These are phyloP conservation scores for Tanypteryx hageni DNA, from an alignment of 2,888 invertebrate species.

Conservation along the genomic window DNA sequence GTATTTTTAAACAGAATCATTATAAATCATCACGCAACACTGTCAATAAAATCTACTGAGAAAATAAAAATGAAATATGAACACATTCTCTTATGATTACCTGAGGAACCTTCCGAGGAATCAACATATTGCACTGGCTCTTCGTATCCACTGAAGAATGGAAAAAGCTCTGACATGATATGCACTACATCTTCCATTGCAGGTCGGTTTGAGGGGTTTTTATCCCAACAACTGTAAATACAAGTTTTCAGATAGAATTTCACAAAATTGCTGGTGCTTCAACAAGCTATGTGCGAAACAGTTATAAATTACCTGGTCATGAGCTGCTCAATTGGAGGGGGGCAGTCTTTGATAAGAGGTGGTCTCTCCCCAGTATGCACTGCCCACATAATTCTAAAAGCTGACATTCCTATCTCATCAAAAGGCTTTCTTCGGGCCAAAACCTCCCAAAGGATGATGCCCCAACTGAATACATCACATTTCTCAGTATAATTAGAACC, in stretches of 20 bases:
- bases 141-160: constrained; percentile 87
- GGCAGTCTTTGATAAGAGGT: constrained; percentile 90
- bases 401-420: constrained; percentile 88
- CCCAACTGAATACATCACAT: constrained; percentile 99
- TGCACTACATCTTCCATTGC: constrained; percentile 92
- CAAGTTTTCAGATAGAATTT: not conserved
- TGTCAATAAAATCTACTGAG: not conserved
- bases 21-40: not conserved
- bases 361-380: constrained; percentile 95
- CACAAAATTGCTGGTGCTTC: too few relatives aligned
- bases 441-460: constrained; percentile 97
- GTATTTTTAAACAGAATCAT: too few relatives aligned
- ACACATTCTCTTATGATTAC: not conserved
- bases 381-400: constrained; percentile 96
- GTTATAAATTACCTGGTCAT: constrained; percentile 84
- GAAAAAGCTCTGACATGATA: constrained; percentile 85
- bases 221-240: constrained; percentile 87
- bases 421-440: constrained; percentile 93
- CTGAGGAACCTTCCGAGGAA: constrained; percentile 49
- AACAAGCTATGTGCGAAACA: not conserved
- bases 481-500: constrained; percentile 96
- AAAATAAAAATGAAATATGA: not conserved
- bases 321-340: constrained; percentile 89
- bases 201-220: constrained; percentile 88
- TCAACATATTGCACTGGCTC: constrained; percentile 82